These are phyloP conservation scores for Chrysemys picta DNA, from an alignment of 2,113 vertebrate species.

Conservation along the genomic window DNA sequence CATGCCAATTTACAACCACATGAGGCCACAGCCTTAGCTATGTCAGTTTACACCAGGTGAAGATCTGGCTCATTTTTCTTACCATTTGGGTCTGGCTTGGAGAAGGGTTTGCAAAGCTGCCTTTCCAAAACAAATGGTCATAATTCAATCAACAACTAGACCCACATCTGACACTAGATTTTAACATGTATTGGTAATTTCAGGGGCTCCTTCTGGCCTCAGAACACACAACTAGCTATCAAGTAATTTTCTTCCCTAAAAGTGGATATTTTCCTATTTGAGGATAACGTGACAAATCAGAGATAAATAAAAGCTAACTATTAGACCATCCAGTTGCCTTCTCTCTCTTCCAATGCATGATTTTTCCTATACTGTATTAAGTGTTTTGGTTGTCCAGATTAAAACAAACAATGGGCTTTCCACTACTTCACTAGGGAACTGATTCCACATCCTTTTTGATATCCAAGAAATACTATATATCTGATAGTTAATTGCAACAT, in stretches of 20 bases:
- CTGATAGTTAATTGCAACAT: not conserved
- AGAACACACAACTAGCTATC: not conserved
- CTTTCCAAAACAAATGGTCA: not conserved
- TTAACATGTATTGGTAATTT: not conserved
- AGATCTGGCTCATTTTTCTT: not conserved
- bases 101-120: not conserved
- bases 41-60: not conserved
- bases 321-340: not conserved
- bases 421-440: not conserved
- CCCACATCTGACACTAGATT: not conserved
- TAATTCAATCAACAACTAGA: not conserved
- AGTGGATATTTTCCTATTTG: not conserved
- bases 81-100: not conserved
- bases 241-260: constrained; percentile 1
- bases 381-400: not conserved
- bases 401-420: not conserved
- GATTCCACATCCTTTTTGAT: not conserved
- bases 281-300: not conserved
- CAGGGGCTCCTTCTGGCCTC: not conserved
- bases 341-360: not conserved
- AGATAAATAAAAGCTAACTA: not conserved
- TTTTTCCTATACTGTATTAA: not conserved
- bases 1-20: not conserved
- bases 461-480: not conserved
- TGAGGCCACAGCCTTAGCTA: not conserved